Conservation (phyloP, 1,140 invertebrate genomes). For the Solen grandis region DNA sequence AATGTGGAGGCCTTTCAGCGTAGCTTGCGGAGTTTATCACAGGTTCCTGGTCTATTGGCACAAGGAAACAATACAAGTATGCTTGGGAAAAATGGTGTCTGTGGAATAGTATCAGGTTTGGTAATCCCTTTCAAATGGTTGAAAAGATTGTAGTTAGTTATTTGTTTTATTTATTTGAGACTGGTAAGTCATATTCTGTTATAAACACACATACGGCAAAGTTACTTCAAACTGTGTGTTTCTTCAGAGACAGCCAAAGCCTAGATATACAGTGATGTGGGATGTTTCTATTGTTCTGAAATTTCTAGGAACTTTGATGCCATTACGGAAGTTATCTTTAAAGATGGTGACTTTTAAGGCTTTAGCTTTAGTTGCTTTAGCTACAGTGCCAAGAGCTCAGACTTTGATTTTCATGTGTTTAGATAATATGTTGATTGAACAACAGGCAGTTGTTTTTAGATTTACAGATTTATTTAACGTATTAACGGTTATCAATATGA, state of each 20-base stretch:
- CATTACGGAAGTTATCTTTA: not conserved
- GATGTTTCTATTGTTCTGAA: too few species aligned
- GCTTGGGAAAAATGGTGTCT: slow-evolving; percentile 28
- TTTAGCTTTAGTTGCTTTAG: not conserved
- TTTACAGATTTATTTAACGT: slow-evolving; percentile 20
- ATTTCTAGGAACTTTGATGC: not conserved
- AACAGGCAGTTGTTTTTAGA: slow-evolving; percentile 1
- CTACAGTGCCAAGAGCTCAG: slow-evolving; percentile 22
- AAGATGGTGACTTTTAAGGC: slow-evolving; percentile 33
- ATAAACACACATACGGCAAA: not conserved
- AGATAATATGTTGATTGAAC: slow-evolving; percentile 1
- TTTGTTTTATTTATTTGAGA: not conserved
- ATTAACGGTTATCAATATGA: not conserved
- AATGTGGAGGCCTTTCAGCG: slow-evolving; percentile 44
- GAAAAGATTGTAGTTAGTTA: not conserved
- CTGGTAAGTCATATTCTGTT: not conserved
- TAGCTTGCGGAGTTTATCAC: slow-evolving; percentile 30
- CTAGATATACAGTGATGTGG: not conserved
- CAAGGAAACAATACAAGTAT: slow-evolving; percentile 55
- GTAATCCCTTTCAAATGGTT: not conserved
- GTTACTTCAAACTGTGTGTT: not conserved
- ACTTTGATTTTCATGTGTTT: slow-evolving; percentile 25
- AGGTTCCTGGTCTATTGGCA: slow-evolving; percentile 37
- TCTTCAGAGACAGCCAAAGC: not conserved
- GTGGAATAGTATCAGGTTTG: slow-evolving; percentile 30